phyloP scores from a whole-genome alignment of 1,140 invertebrate species.

The Danaus plexippus region DNA sequence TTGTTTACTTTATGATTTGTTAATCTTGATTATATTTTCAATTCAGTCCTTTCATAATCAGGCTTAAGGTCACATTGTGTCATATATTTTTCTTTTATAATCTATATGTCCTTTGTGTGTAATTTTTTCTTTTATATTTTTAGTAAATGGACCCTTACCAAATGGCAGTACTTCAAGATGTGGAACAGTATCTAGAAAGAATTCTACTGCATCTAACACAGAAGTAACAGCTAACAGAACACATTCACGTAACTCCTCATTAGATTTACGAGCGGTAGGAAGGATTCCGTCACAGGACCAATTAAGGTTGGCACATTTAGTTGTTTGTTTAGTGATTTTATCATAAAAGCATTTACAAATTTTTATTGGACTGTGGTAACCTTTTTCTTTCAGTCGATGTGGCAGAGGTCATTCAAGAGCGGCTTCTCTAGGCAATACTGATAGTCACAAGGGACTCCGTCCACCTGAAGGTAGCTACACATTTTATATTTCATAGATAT shows the following conservation, averaged over 20 bases:
- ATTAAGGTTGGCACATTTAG: slow-evolving; percentile 44
- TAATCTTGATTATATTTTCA: no score
- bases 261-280: slow-evolving; percentile 79
- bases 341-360: no score
- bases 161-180: slow-evolving; percentile 43
- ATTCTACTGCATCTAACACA: slow-evolving; percentile 55
- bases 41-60: no score
- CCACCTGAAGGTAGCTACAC: slow-evolving; percentile 49
- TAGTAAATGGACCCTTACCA: slow-evolving; percentile 44
- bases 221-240: slow-evolving; percentile 52
- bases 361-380: no score
- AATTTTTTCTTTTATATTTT: slow-evolving; percentile 24
- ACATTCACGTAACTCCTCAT: slow-evolving; percentile 85
- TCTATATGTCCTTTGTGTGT: background rate
- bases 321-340: no score
- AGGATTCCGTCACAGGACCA: slow-evolving; percentile 69
- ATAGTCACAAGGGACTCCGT: slow-evolving; percentile 70
- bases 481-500: slow-evolving; percentile 4
- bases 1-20: no score
- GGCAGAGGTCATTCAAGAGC: slow-evolving; percentile 82
- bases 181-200: slow-evolving; percentile 58
- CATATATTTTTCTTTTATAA: no score
- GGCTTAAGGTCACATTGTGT: no score
- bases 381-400: slow-evolving; percentile 46
- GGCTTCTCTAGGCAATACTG: slow-evolving; percentile 86